Conservation (phyloP, 2,888 invertebrate species). For the Brachyptera risi region DNA sequence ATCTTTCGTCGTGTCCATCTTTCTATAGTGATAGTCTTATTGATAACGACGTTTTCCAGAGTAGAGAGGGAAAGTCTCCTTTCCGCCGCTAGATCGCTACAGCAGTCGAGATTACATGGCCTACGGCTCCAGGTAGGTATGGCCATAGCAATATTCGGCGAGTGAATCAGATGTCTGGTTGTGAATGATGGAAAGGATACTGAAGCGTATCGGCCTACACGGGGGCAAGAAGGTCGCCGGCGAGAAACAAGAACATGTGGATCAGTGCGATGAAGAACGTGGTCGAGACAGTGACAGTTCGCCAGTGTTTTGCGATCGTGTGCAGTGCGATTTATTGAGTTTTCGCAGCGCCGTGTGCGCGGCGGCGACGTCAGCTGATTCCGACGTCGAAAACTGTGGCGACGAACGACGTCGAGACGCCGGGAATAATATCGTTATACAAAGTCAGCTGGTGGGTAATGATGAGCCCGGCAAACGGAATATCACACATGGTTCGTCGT, state of each 20-base stretch:
- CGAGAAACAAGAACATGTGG: slow-evolving; percentile 37
- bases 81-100: slow-evolving; percentile 39
- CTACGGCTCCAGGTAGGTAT: slow-evolving; percentile 56
- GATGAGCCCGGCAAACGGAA: neutral
- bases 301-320: slow-evolving; percentile 22
- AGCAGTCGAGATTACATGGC: slow-evolving; percentile 55
- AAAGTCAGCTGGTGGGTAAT: slow-evolving; percentile 12
- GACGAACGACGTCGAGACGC: slow-evolving; percentile 23
- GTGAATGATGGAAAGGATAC: slow-evolving; percentile 43
- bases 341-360: slow-evolving; percentile 32
- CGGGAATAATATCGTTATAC: too few species aligned
- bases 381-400: slow-evolving; percentile 10
- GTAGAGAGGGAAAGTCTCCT: too few species aligned
- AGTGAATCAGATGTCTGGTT: too few species aligned
- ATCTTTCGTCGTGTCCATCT: too few species aligned
- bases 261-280: slow-evolving; percentile 38
- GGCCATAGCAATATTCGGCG: too few species aligned
- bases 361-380: slow-evolving; percentile 18
- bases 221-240: slow-evolving; percentile 29
- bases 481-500: too few species aligned
- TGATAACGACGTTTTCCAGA: too few species aligned
- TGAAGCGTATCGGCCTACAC: slow-evolving; percentile 36
- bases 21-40: too few species aligned
- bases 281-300: slow-evolving; percentile 37
- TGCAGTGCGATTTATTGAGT: slow-evolving; percentile 33